Evolutionary conservation across 1,140 invertebrate species (phyloP), one percentile per base, ranked within the genome.

Genomic region (Thrips palmi): DNA sequence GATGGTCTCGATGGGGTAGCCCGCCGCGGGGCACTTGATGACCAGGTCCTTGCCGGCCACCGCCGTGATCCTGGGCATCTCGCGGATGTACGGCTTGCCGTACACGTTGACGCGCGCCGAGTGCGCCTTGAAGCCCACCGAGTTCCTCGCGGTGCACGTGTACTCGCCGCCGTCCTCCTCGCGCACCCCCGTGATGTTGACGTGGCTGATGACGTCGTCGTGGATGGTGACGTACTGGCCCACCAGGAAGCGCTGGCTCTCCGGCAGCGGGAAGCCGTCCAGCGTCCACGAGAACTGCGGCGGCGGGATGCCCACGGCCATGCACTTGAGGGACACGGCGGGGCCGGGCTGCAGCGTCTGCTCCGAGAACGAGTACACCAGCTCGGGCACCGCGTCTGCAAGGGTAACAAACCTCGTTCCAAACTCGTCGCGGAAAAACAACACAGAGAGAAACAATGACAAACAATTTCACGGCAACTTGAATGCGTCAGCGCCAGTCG

Each of bases 81-180:
- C 71, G 36, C 87, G 63, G 39, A 96, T 86, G 52, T 75, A 86
- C 8, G 87, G 87, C 54, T 51, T 48, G 66, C 65, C 86, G 56
- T 89, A 91, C 49, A 93, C 82, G 61, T 92, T 92, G 40, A 94
- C 75, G 51, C 80, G 66, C 2, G 81, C 82, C 15, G 74, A 75
- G 53, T 93, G 85, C 30, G 69, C 64, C 2, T 80, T 71, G 49
- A 64, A 65, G 2, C 71, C 69, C 17, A 88, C 80, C 32, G 71
- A 70, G 58, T 92, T 94, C 40, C 70, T 72, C 0, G 87, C 87
- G 7, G 71, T 70, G 55, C 89, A 94, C 15, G 74, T 71, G 55
- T 91, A 94, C 53, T 88, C 77, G 8, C 88, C 89, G 32, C 88
- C 88, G 58, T 92, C 86, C 64, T 88, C 78, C 31, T 86, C 78